Percentiles rank a stretch among this genome's conserved stretches.
Evolutionary conservation across 1,140 invertebrate genomes (phyloP).

Genomic region (Arctopsyche grandis): DNA sequence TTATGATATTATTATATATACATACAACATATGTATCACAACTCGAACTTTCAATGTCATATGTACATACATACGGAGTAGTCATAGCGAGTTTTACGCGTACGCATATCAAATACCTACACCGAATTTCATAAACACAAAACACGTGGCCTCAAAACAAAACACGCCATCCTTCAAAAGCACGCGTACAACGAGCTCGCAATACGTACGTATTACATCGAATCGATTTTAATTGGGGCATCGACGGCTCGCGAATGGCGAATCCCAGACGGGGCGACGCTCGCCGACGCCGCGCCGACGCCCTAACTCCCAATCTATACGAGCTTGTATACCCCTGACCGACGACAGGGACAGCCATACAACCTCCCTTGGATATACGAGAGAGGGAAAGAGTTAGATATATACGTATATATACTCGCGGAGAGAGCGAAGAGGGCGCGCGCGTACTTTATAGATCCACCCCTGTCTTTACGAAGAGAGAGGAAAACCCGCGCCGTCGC

Average conservation of each 20-base stretch:
- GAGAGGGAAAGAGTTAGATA: slow-evolving; percentile 1
- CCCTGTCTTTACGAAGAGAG: slow-evolving; percentile 19
- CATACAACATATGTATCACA: neutral
- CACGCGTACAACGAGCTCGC: slow-evolving; percentile 1
- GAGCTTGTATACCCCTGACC: neutral
- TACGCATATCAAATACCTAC: no score
- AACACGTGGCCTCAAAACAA: neutral
- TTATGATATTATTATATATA: neutral
- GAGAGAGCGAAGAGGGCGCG: neutral
- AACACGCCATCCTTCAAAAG: neutral
- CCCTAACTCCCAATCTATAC: slow-evolving; percentile 52
- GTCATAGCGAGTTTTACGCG: no score
- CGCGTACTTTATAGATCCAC: slow-evolving; percentile 40
- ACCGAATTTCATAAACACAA: no score
- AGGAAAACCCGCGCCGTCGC: slow-evolving; percentile 49
- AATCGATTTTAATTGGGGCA: slow-evolving; percentile 18
- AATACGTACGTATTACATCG: neutral
- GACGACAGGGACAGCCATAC: neutral
- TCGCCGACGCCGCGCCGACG: slow-evolving; percentile 51
- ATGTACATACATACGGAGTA: no score
- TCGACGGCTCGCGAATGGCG: neutral
- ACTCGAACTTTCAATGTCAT: neutral
- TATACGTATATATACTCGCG: neutral
- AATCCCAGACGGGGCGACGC: slow-evolving; percentile 41
- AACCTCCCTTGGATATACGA: neutral